phyloP scores from a whole-genome alignment of 2,113 vertebrate genomes.

The Neopipo cinnamomea region DNA sequence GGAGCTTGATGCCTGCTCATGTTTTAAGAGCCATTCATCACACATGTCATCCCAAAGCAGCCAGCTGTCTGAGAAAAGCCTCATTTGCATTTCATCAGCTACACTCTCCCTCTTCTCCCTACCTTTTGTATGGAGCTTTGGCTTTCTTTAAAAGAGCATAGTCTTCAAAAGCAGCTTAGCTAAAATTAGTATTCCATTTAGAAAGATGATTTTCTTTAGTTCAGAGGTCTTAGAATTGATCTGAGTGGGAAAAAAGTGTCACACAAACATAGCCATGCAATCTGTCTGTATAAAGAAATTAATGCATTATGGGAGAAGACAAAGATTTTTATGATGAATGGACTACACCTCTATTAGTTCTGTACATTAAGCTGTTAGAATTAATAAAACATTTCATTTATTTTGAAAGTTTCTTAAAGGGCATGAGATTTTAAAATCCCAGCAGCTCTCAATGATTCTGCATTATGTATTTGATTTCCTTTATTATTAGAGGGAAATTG shows the following conservation, averaged over 20 bases:
- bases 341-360: conserved; percentile 52
- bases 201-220: conserved; percentile 74
- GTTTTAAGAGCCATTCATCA: conserved; percentile 96
- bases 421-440: conserved; percentile 25
- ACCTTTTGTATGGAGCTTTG: conserved; percentile 73
- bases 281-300: conserved; percentile 60
- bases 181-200: conserved; percentile 77
- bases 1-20: conserved; percentile 90
- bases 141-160: conserved; percentile 64
- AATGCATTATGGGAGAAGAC: conserved; percentile 33
- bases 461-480: conserved; percentile 32
- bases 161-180: conserved; percentile 75
- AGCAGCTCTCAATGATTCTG: background rate
- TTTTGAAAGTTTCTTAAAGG: conserved; percentile 55
- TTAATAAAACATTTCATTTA: conserved; percentile 59
- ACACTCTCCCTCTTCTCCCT: conserved; percentile 66
- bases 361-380: conserved; percentile 58
- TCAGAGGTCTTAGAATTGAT: conserved; percentile 66
- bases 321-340: conserved; percentile 57
- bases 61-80: conserved; percentile 87
- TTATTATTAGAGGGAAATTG: conserved; percentile 25
- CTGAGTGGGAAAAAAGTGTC: conserved; percentile 37
- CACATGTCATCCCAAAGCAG: conserved; percentile 89
- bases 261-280: conserved; percentile 33
- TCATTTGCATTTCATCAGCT: conserved; percentile 90